Percentiles rank a stretch among this genome's conserved stretches.
phyloP scores from a whole-genome alignment of 1,140 invertebrate species.

The Tenebrio molitor region DNA sequence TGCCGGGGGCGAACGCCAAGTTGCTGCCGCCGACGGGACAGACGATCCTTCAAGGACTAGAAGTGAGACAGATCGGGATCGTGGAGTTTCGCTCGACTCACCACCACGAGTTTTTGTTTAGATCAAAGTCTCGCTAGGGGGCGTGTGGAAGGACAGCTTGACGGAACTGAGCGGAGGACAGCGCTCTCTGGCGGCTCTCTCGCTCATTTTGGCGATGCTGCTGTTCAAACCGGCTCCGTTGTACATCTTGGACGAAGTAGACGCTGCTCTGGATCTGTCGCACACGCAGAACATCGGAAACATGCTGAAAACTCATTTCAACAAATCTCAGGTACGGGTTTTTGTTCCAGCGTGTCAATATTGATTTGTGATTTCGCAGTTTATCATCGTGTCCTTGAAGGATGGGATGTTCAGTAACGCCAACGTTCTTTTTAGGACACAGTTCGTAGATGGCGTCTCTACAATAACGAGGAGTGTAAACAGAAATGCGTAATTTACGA shows the following conservation, averaged over 20 bases:
- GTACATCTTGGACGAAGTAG: conserved; percentile 99
- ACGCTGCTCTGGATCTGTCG: conserved; percentile 97
- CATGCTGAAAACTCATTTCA: conserved; percentile 96
- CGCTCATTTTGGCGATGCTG: conserved; percentile 96
- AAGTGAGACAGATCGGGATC: too few species aligned
- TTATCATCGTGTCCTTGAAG: conserved; percentile 98
- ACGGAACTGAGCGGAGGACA: conserved; percentile 97
- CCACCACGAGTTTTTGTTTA: conserved; percentile 65
- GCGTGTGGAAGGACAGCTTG: conserved; percentile 96
- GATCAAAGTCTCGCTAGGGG: conserved; percentile 94
- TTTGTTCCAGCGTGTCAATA: background rate
- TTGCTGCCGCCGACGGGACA: conserved; percentile 83
- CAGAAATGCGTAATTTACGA: conserved; percentile 28
- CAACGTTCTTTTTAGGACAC: conserved; percentile 96
- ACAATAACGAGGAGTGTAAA: conserved; percentile 80
- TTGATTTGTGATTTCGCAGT: conserved; percentile 74
- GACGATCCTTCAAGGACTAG: conserved; percentile 87
- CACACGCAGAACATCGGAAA: conserved; percentile 99
- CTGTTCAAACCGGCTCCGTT: conserved; percentile 98
- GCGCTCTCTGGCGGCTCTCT: conserved; percentile 95
- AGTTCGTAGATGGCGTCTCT: conserved; percentile 96
- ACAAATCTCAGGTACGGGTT: conserved; percentile 84
- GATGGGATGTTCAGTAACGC: conserved; percentile 99
- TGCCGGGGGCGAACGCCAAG: conserved; percentile 91
- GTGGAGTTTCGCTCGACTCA: too few species aligned